Conservation (phyloP, 1,140 invertebrate genomes). For the Drosophila ficusphila region DNA sequence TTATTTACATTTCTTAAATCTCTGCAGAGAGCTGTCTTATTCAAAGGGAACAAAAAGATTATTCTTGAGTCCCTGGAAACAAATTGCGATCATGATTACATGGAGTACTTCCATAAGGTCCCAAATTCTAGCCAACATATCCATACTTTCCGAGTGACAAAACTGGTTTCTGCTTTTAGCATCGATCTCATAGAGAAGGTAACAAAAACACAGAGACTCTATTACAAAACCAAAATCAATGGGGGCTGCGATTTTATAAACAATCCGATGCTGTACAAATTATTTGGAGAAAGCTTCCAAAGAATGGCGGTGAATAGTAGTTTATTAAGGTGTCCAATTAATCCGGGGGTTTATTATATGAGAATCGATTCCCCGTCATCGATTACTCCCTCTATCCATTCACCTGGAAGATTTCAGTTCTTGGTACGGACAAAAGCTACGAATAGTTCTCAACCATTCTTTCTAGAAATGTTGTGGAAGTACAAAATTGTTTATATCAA, state of each 20-base stretch:
- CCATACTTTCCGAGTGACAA: too few species aligned
- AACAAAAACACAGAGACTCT: constrained; percentile 11
- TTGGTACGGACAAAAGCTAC: constrained; percentile 9
- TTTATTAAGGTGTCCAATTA: constrained; percentile 53
- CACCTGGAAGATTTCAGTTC: constrained; percentile 22
- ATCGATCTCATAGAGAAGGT: constrained; percentile 30
- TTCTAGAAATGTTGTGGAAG: constrained; percentile 48
- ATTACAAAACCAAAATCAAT: constrained; percentile 38
- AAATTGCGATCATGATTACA: constrained; percentile 37
- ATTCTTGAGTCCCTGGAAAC: constrained; percentile 29
- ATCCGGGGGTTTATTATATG: constrained; percentile 28
- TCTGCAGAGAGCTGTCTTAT: too few species aligned
- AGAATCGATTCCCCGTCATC: not conserved
- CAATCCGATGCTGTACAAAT: constrained; percentile 27
- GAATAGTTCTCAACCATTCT: constrained; percentile 4
- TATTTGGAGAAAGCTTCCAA: constrained; percentile 21
- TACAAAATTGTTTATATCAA: constrained; percentile 23
- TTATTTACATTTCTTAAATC: too few species aligned
- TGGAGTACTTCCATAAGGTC: constrained; percentile 45
- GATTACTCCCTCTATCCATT: constrained; percentile 17
- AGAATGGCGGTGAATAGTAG: constrained; percentile 49
- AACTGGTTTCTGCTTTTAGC: constrained; percentile 4
- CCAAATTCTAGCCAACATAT: too few species aligned
- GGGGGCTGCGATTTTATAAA: constrained; percentile 46
- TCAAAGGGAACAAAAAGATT: not conserved